These are phyloP conservation scores for Notarius quadriscutis DNA, from an alignment of 2,113 vertebrate species.

Conservation along the genomic window DNA sequence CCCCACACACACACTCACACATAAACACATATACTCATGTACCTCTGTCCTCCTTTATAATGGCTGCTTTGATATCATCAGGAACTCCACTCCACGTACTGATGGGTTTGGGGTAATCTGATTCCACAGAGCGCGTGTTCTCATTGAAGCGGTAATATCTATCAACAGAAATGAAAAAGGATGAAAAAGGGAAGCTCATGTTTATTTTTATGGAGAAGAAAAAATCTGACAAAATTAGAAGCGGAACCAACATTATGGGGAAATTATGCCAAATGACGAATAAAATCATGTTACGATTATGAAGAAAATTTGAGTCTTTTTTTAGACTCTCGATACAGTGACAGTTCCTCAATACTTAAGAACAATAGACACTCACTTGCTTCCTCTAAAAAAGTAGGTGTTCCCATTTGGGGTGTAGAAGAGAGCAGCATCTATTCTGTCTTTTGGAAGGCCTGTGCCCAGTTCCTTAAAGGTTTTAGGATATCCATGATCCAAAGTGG, in stretches of 20 bases:
- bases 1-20: neutral
- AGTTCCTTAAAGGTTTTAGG: constrained; percentile 82
- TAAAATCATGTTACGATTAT: neutral
- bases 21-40: constrained; percentile 33
- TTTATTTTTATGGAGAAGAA: neutral
- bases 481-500: constrained; percentile 81
- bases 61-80: constrained; percentile 79
- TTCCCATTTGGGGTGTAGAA: constrained; percentile 87
- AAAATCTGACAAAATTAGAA: constrained; percentile 18
- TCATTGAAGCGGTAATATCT: constrained; percentile 91
- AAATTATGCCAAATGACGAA: neutral
- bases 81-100: constrained; percentile 85
- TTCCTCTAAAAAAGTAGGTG: constrained; percentile 88
- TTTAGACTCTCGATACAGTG: neutral
- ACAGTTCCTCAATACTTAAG: neutral
- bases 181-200: neutral
- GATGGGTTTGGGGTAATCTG: constrained; percentile 84
- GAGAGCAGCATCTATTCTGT: constrained; percentile 84
- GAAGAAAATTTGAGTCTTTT: neutral
- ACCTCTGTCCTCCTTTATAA: constrained; percentile 88
- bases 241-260: neutral
- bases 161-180: neutral
- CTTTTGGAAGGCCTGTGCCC: constrained; percentile 80
- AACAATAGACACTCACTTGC: constrained; percentile 73
- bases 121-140: constrained; percentile 76